Conservation (phyloP, 2,113 vertebrate genomes). For the Boleophthalmus pectinirostris region DNA sequence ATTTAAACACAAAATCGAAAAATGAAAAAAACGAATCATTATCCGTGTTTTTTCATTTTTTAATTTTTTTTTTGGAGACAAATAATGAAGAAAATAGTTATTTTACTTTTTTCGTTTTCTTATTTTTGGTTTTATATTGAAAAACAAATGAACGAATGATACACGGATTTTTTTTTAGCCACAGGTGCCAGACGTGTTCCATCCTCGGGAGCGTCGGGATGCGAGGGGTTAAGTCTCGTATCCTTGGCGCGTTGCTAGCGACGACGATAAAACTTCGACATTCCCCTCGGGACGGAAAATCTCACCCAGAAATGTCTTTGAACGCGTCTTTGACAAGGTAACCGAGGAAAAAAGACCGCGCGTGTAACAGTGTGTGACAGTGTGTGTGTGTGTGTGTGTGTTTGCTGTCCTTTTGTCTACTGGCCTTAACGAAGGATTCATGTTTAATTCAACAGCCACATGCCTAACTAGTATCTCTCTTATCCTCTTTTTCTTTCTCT, state of each 20-base stretch:
- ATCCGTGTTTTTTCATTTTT: too few species aligned
- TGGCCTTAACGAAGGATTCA: constrained; percentile 76
- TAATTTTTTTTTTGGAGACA: too few species aligned
- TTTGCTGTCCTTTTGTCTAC: constrained; percentile 77
- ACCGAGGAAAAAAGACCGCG: constrained; percentile 25
- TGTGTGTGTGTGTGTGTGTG: constrained; percentile 40
- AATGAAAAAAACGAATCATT: too few species aligned
- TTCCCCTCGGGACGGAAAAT: constrained; percentile 55
- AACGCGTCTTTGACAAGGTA: constrained; percentile 64
- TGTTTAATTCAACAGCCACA: constrained; percentile 85
- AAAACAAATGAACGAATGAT: too few species aligned
- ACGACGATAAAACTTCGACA: constrained; percentile 53
- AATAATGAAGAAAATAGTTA: too few species aligned
- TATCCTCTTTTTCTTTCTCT: neutral
- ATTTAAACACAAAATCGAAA: too few species aligned
- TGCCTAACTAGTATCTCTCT: constrained; percentile 50
- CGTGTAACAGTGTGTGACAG: constrained; percentile 4
- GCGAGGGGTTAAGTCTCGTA: constrained; percentile 49
- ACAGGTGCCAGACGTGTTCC: constrained; percentile 66
- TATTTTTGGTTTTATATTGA: too few species aligned
- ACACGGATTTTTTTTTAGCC: constrained; percentile 44
- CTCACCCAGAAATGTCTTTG: constrained; percentile 61
- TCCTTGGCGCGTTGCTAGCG: constrained; percentile 27
- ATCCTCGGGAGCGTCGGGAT: constrained; percentile 2
- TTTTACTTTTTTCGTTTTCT: too few species aligned